A percentile compares a stretch with the other conserved stretches of the same genome.
phyloP scores from a whole-genome alignment of 2,797 vertebrate genomes.

The Nannoperca obscura region DNA sequence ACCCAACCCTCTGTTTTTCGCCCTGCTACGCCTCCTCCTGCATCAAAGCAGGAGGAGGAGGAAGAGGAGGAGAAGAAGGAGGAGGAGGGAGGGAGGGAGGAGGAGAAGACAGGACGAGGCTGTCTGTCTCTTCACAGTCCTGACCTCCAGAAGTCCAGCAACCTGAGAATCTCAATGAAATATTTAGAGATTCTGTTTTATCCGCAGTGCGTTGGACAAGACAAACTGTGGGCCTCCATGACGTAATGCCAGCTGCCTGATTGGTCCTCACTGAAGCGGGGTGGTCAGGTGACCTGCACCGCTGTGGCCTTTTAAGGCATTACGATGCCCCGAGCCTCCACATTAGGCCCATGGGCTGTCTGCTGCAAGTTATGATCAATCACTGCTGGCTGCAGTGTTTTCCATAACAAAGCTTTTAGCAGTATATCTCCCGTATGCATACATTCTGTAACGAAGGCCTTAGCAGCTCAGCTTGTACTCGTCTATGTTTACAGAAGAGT shows the following conservation, averaged over 20 bases:
- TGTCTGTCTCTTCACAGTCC: constrained; percentile 62
- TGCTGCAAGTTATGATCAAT: constrained; percentile 68
- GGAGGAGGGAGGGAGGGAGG: constrained; percentile 3
- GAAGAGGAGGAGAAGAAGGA: not conserved
- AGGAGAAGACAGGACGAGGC: constrained; percentile 36
- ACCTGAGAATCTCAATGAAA: constrained; percentile 88
- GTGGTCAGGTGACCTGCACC: constrained; percentile 76
- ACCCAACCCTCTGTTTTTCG: constrained; percentile 9
- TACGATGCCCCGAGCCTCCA: constrained; percentile 73
- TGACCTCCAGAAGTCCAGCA: constrained; percentile 85
- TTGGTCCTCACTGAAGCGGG: constrained; percentile 66
- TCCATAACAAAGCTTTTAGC: constrained; percentile 64
- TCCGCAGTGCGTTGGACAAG: constrained; percentile 88
- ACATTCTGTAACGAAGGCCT: constrained; percentile 28
- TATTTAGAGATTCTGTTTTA: constrained; percentile 86
- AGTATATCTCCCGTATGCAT: constrained; percentile 8
- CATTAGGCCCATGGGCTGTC: constrained; percentile 64
- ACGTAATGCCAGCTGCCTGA: constrained; percentile 80
- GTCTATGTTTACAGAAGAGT: constrained; percentile 10
- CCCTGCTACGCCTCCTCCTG: constrained; percentile 13
- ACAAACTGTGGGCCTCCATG: constrained; percentile 77
- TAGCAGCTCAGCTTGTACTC: not conserved
- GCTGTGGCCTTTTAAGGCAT: constrained; percentile 76
- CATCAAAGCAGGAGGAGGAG: constrained; percentile 36
- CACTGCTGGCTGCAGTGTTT: constrained; percentile 35